Base-by-base conservation (phyloP, 1,140 invertebrate genomes). In the Euglossa dilemma region DNA sequence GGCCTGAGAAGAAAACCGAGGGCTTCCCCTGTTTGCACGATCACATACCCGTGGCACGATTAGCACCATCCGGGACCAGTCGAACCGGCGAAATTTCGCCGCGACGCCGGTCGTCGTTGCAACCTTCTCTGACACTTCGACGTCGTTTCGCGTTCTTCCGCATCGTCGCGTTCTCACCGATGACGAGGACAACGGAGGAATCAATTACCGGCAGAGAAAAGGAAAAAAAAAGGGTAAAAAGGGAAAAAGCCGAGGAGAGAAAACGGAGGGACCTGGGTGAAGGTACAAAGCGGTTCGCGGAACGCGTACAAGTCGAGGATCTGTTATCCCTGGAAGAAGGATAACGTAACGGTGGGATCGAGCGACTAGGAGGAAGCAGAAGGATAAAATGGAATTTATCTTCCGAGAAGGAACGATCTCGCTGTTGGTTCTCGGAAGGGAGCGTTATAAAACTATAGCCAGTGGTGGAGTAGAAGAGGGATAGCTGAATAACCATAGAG, bases 281-380 rank as follows among this genome's bases (percentile, higher is more conserved):
- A 80, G 18, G 47, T 43, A 54, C 70, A 64, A 74, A 43, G 79
- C 56, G 63, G 54, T 80, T 80, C 79, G 59, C 16, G 18, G 70
- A 80, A 80, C 54, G 74, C 63, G 79, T 64, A 63, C 79, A 69
- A 64, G 63, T 28, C 6, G 70, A 28, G 72, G 50, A 74, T 80
- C 79, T 80, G 79, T 80, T 80, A 80, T 80, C 79, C 79, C 70
- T 80, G 79, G 79, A 64, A 74, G 72, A 54, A 74, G 79, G 70
- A 80, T 80, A 80, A 74, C 11, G 59, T 54, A 56, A 80, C 79
- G 79, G 79, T 54, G 52, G 47, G 70, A 64, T 64, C 70, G 54
- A 74, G 70, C 28, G 66, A n/a, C 77, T 71, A 59, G 77, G 43
- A 59, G 61, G 56, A 74, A 20, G 59, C n/a, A 63, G 69, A 71